phyloP scores from a whole-genome alignment of 2,797 vertebrate genomes.

The Gymnoscopelus microlampas region DNA sequence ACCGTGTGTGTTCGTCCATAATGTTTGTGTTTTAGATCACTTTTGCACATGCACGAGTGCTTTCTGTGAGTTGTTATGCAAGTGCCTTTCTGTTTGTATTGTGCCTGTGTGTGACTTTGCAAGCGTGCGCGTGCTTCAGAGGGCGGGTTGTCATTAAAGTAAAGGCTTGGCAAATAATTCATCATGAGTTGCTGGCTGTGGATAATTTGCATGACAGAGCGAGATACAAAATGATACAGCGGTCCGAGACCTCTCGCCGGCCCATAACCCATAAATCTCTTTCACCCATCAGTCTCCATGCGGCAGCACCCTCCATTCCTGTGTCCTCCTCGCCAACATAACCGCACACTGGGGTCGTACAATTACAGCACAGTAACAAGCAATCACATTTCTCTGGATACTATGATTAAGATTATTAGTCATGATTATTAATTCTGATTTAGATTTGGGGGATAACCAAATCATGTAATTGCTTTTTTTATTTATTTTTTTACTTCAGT shows the following conservation, averaged over 20 bases:
- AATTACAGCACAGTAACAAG: too few relatives aligned
- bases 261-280: constrained; percentile 68
- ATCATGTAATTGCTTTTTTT: too few relatives aligned
- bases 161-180: constrained; percentile 72
- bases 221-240: constrained; percentile 66
- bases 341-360: too few relatives aligned
- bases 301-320: constrained; percentile 14
- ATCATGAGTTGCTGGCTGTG: constrained; percentile 64
- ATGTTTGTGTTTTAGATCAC: too few relatives aligned
- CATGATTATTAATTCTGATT: too few relatives aligned
- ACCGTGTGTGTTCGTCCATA: constrained; percentile 12
- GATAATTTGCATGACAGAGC: constrained; percentile 79
- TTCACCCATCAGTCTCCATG: constrained; percentile 63
- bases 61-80: too few relatives aligned
- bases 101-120: constrained; percentile 10
- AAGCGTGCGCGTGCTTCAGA: constrained; percentile 3
- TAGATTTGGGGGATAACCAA: too few relatives aligned
- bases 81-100: constrained; percentile 9
- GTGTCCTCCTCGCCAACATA: constrained; percentile 27
- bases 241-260: constrained; percentile 43
- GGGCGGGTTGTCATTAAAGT: constrained; percentile 39
- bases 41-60: too few relatives aligned
- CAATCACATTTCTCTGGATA: too few relatives aligned
- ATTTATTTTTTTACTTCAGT: too few relatives aligned
- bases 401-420: too few relatives aligned